Evolutionary conservation across 2,797 vertebrate genomes (phyloP).

Genomic region (Melanogrammus aeglefinus): DNA sequence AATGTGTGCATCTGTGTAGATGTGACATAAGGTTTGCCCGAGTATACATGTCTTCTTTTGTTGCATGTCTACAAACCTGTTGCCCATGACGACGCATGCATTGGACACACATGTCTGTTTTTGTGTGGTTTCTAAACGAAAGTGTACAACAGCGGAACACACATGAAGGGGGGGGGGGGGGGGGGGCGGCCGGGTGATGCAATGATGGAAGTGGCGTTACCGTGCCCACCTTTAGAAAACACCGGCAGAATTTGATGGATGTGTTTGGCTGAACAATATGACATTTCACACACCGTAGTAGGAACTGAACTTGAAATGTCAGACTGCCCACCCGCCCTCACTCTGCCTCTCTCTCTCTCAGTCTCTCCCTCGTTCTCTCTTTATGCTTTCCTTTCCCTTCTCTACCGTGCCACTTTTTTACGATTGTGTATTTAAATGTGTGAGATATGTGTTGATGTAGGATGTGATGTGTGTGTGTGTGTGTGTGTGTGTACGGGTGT

Average conservation of each 20-base stretch:
- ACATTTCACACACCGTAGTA: slow-evolving; percentile 55
- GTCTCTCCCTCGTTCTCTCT: slow-evolving; percentile 19
- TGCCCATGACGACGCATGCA: not conserved
- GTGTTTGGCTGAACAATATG: slow-evolving; percentile 54
- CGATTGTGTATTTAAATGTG: slow-evolving; percentile 20
- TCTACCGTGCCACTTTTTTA: not conserved
- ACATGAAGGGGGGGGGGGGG: slow-evolving; percentile 2
- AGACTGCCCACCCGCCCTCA: slow-evolving; percentile 41
- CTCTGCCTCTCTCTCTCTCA: slow-evolving; percentile 29
- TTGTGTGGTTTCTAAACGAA: not conserved
- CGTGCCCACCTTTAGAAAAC: slow-evolving; percentile 49
- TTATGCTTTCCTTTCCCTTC: not conserved
- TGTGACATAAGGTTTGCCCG: not conserved
- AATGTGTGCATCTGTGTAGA: not conserved
- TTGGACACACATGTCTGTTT: not conserved
- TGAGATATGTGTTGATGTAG: not conserved
- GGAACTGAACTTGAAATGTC: slow-evolving; percentile 66
- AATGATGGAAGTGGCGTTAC: slow-evolving; percentile 52
- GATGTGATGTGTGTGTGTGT: too few species aligned
- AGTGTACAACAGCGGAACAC: not conserved
- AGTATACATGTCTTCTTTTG: not conserved
- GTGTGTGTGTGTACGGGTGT: not conserved
- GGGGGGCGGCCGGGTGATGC: slow-evolving; percentile 40
- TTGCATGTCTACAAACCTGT: not conserved
- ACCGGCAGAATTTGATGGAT: slow-evolving; percentile 61